Conservation (phyloP, 2,113 vertebrate genomes). For the Chauna torquata region DNA sequence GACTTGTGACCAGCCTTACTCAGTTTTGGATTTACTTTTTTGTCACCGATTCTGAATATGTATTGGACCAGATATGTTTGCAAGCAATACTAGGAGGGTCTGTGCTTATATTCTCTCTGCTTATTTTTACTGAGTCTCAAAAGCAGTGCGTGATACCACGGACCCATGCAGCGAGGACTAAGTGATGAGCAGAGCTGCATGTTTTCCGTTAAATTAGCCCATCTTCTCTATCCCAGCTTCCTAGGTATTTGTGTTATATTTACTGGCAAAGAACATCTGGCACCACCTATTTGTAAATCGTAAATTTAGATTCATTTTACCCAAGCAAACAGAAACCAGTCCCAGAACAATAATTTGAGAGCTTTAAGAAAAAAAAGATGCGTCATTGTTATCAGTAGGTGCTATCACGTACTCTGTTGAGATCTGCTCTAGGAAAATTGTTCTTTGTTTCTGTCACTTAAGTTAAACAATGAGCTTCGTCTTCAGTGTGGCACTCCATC, state of each 20-base stretch:
- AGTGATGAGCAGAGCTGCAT: background rate
- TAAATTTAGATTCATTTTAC: background rate
- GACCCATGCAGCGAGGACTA: background rate
- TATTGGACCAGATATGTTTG: background rate
- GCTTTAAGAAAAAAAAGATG: background rate
- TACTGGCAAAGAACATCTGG: background rate
- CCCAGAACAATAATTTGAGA: background rate
- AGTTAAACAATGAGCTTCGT: background rate
- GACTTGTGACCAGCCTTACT: background rate
- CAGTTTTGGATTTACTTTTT: background rate
- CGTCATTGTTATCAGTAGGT: background rate
- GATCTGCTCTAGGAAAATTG: background rate
- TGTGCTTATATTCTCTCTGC: background rate
- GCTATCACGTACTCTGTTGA: fast-evolving
- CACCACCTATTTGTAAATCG: background rate
- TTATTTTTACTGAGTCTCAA: background rate
- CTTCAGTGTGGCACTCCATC: background rate
- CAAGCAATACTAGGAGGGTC: background rate
- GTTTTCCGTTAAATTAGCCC: background rate
- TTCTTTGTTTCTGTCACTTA: background rate
- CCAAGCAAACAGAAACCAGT: background rate
- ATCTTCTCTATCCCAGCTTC: background rate
- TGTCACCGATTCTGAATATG: background rate
- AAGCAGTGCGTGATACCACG: background rate
- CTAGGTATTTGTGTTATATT: background rate